Evolutionary conservation across 2,888 invertebrate genomes (phyloP).

Genomic region (Amblyjoppa proteus): DNA sequence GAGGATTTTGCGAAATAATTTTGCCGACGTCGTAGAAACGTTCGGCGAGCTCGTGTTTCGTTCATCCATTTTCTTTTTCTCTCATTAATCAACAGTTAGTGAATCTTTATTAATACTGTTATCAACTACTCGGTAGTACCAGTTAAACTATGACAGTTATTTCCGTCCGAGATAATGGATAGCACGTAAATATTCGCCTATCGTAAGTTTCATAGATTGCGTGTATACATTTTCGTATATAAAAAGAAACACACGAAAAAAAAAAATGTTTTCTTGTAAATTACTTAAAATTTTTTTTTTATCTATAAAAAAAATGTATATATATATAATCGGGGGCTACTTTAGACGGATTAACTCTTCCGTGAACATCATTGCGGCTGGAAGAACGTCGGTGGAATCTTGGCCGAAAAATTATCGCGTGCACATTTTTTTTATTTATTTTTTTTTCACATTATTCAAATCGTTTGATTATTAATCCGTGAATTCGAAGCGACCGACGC

Average conservation of each 20-base stretch:
- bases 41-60: slow-evolving; percentile 29
- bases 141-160: slow-evolving; percentile 39
- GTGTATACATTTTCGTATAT: slow-evolving; percentile 6
- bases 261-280: too few relatives aligned
- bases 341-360: slow-evolving; percentile 41
- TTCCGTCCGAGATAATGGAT: slow-evolving; percentile 31
- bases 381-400: slow-evolving; percentile 21
- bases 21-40: slow-evolving; percentile 52
- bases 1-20: slow-evolving; percentile 32
- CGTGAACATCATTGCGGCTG: slow-evolving; percentile 53
- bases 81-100: slow-evolving; percentile 60
- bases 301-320: too few relatives aligned
- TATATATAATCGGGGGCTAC: background rate
- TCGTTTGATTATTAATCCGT: slow-evolving; percentile 25
- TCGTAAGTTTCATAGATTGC: slow-evolving; percentile 45
- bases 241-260: slow-evolving; percentile 18
- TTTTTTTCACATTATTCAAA: background rate
- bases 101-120: slow-evolving; percentile 63
- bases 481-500: slow-evolving; percentile 24
- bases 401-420: slow-evolving; percentile 22
- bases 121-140: slow-evolving; percentile 59
- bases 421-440: background rate
- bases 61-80: slow-evolving; percentile 7
- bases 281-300: too few relatives aligned
- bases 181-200: slow-evolving; percentile 60